Percentiles rank a stretch among this genome's conserved stretches.
phyloP scores from a whole-genome alignment of 2,888 invertebrate genomes.

The Conus canariensis region DNA sequence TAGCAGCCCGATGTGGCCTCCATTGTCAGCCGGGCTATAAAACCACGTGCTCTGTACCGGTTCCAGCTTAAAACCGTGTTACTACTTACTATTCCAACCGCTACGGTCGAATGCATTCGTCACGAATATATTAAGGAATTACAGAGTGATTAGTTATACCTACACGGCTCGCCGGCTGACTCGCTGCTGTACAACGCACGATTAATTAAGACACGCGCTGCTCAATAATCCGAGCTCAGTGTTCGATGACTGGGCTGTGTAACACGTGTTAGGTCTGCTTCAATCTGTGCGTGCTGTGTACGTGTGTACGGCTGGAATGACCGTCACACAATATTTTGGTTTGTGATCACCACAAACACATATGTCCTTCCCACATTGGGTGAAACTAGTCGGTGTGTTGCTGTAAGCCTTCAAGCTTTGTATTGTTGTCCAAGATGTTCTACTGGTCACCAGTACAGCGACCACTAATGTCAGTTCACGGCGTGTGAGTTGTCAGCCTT shows the following conservation, averaged over 20 bases:
- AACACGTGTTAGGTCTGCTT: background rate
- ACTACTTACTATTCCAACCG: background rate
- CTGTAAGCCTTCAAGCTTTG: too few species aligned
- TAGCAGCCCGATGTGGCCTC: too few species aligned
- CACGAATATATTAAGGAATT: background rate
- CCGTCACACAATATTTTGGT: too few species aligned
- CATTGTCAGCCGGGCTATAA: too few species aligned
- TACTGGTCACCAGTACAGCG: too few species aligned
- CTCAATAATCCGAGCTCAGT: background rate
- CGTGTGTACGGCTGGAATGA: background rate
- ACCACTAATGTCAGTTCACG: too few species aligned
- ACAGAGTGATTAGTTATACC: background rate
- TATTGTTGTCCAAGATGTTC: too few species aligned
- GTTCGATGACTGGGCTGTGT: background rate
- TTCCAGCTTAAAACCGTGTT: background rate
- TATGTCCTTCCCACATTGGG: too few species aligned
- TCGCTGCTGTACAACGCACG: background rate
- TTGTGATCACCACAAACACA: too few species aligned
- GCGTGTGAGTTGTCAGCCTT: too few species aligned
- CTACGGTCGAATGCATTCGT: background rate
- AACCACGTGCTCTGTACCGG: background rate
- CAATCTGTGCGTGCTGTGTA: background rate
- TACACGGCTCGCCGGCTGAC: background rate
- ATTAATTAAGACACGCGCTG: background rate
- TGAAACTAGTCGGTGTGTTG: too few species aligned